Evolutionary conservation across 2,888 invertebrate genomes (phyloP).

Genomic region (Lycocerus yunnanus): DNA sequence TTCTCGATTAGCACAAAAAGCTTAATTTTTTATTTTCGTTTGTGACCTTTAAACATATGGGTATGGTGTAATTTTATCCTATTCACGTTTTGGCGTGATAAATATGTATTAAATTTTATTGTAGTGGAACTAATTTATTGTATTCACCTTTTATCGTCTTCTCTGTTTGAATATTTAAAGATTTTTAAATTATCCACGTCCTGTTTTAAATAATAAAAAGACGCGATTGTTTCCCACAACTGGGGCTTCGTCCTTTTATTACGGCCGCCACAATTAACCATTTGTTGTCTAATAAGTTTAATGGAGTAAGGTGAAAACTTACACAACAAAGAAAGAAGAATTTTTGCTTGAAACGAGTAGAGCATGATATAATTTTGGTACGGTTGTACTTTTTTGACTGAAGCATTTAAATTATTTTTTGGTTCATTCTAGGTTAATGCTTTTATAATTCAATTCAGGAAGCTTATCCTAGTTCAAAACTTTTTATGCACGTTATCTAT

Average conservation of each 20-base stretch:
- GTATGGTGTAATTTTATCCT: not conserved
- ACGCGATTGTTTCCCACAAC: not conserved
- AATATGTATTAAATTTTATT: not conserved
- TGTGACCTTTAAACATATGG: not conserved
- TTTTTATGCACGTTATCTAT: not conserved
- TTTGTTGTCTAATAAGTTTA: slow-evolving; percentile 1
- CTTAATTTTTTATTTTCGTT: not conserved
- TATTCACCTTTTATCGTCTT: not conserved
- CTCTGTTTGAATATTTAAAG: slow-evolving; percentile 1
- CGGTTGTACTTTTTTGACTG: not conserved
- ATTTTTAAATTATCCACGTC: not conserved
- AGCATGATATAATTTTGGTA: not conserved
- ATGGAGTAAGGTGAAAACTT: not conserved
- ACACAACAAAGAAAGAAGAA: not conserved
- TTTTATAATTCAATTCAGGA: not conserved
- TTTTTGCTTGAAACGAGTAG: not conserved
- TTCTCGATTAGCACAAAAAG: not conserved
- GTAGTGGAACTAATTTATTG: not conserved
- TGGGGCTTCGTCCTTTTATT: not conserved
- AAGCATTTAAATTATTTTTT: not conserved
- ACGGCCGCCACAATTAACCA: not conserved
- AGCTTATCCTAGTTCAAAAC: not conserved
- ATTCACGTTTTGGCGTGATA: not conserved
- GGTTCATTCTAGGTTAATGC: slow-evolving; percentile 1
- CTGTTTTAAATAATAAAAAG: not conserved